Percentiles rank a stretch among this genome's conserved stretches.
Conservation (phyloP, 2,113 vertebrate genomes). For the Crotalus viridis region DNA sequence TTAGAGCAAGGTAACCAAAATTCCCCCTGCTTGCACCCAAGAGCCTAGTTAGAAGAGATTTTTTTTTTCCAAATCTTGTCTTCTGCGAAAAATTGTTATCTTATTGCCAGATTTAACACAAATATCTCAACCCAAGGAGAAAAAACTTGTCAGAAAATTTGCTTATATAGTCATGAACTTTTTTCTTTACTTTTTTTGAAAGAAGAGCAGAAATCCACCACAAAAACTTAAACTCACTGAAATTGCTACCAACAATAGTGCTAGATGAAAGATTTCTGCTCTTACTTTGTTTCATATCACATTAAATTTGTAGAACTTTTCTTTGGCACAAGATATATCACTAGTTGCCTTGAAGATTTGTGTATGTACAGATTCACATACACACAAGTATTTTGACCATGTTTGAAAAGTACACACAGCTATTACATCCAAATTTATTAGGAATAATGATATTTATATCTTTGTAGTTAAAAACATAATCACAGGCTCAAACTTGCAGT, state of each 20-base stretch:
- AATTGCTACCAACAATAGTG: background rate
- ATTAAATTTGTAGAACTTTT: background rate
- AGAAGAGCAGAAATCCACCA: background rate
- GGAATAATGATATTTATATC: background rate
- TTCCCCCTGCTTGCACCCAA: background rate
- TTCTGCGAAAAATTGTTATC: conserved; percentile 12
- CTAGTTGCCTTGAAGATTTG: background rate
- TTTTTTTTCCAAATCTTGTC: background rate
- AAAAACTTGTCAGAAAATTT: background rate
- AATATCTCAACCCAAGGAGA: background rate
- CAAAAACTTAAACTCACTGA: background rate
- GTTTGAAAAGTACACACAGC: background rate
- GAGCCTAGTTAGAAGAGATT: conserved; percentile 7
- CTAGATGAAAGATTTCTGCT: background rate
- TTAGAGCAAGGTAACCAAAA: background rate
- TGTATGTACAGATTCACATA: background rate
- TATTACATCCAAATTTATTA: background rate
- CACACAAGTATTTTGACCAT: background rate
- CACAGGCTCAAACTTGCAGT: background rate
- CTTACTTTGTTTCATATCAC: no score
- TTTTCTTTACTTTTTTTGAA: background rate
- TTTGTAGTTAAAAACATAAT: background rate
- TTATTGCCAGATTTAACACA: background rate
- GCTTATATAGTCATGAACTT: background rate
- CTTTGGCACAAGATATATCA: background rate